Evolutionary conservation across 2,888 invertebrate genomes (phyloP).

Genomic region (Strigamia maritima): DNA sequence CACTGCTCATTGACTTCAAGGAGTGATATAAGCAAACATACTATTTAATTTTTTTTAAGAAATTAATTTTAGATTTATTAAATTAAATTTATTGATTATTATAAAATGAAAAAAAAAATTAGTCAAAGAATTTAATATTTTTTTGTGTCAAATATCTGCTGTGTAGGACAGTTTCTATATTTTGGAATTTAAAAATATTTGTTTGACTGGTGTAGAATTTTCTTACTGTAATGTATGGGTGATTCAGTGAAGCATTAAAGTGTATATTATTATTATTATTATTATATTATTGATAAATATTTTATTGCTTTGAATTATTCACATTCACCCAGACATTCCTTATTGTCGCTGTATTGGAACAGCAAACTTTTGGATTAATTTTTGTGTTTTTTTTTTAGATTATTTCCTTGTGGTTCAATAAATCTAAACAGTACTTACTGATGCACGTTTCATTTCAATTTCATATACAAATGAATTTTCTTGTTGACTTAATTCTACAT

Average conservation of each 20-base stretch:
- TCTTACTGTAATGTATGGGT: slow-evolving; percentile 17
- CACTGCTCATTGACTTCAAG: slow-evolving; percentile 38
- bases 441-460: slow-evolving; percentile 13
- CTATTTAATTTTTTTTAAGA: background rate
- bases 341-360: slow-evolving; percentile 12
- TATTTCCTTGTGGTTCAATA: slow-evolving; percentile 38
- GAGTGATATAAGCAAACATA: slow-evolving; percentile 17
- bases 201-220: slow-evolving; percentile 22
- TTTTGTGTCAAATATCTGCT: slow-evolving; percentile 26
- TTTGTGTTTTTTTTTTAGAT: slow-evolving; percentile 33
- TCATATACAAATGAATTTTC: slow-evolving; percentile 10
- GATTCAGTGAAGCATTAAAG: background rate
- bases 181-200: slow-evolving; percentile 5
- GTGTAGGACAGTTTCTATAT: slow-evolving; percentile 38
- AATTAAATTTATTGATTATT: background rate
- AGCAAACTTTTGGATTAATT: slow-evolving; percentile 31
- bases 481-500: background rate
- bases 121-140: slow-evolving; percentile 22
- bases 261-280: background rate
- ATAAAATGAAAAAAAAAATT: slow-evolving; percentile 2
- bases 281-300: background rate
- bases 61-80: background rate
- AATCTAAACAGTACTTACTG: slow-evolving; percentile 23
- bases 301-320: slow-evolving; percentile 3
- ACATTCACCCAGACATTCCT: slow-evolving; percentile 34